Evolutionary conservation across 2,797 vertebrate genomes (phyloP).

Genomic region (Tadarida brasiliensis): DNA sequence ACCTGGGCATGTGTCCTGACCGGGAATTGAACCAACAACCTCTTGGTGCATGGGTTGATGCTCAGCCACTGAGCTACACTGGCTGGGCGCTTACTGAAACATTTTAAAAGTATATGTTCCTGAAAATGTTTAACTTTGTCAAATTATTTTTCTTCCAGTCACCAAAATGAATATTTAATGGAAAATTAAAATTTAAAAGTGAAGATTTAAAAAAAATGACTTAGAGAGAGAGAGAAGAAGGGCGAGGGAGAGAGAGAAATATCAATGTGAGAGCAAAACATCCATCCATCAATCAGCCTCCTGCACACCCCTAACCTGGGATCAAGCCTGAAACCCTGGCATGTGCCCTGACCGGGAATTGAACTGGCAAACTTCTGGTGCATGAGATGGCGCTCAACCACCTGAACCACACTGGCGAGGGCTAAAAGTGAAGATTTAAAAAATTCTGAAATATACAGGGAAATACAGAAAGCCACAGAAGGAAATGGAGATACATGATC

Average conservation of each 20-base stretch:
- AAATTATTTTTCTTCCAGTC: slow-evolving; percentile 16
- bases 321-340: neutral
- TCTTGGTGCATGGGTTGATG: too few relatives aligned
- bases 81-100: neutral
- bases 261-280: neutral
- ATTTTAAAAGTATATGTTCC: neutral
- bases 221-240: neutral
- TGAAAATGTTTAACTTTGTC: slow-evolving; percentile 19
- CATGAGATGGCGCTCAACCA: neutral
- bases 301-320: neutral
- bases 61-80: too few relatives aligned
- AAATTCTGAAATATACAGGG: neutral
- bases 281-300: neutral
- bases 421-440: neutral
- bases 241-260: neutral
- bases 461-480: neutral
- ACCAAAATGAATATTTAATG: slow-evolving; percentile 46
- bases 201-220: neutral
- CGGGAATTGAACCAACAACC: too few relatives aligned
- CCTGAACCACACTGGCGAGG: neutral
- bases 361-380: neutral
- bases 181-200: slow-evolving; percentile 56
- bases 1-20: too few relatives aligned
- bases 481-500: slow-evolving; percentile 34
- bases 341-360: neutral